A percentile compares a stretch with the other conserved stretches of the same genome.
Evolutionary conservation across 2,888 invertebrate genomes (phyloP).

Genomic region (Netelia inedita): DNA sequence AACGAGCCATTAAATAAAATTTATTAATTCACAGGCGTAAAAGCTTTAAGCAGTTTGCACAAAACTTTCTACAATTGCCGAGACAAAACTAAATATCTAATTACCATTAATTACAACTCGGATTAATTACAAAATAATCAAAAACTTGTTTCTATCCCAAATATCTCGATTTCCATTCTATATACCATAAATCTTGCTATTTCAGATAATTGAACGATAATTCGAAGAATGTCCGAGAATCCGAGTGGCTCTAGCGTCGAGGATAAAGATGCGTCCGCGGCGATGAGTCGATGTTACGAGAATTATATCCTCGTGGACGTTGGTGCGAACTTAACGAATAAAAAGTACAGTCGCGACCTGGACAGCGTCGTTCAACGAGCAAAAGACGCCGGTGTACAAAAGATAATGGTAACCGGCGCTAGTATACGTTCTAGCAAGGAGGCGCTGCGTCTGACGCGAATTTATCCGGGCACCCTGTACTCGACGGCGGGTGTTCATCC

Average conservation of each 20-base stretch:
- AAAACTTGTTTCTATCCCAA: no score
- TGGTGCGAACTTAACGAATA: slow-evolving; percentile 97
- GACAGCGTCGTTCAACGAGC: slow-evolving; percentile 96
- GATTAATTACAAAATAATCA: no score
- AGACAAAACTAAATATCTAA: no score
- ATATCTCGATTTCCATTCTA: neutral
- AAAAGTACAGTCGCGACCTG: slow-evolving; percentile 96
- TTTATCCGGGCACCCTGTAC: slow-evolving; percentile 96
- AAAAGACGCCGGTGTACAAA: slow-evolving; percentile 97
- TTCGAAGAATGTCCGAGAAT: slow-evolving; percentile 79
- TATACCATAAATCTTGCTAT: neutral
- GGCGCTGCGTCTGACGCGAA: slow-evolving; percentile 94
- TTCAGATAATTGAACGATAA: slow-evolving; percentile 53
- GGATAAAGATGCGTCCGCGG: slow-evolving; percentile 75
- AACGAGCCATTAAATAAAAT: no score
- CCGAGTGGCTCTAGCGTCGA: slow-evolving; percentile 77
- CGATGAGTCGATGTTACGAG: slow-evolving; percentile 93
- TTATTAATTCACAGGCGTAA: no score
- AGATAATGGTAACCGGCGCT: slow-evolving; percentile 97
- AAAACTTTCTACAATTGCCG: no score
- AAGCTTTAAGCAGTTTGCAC: no score
- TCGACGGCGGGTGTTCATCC: slow-evolving; percentile 97
- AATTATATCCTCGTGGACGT: slow-evolving; percentile 97
- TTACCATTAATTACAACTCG: no score
- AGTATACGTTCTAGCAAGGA: slow-evolving; percentile 96